Evolutionary conservation across 2,888 invertebrate genomes (phyloP).

Genomic region (Encarsia formosa): DNA sequence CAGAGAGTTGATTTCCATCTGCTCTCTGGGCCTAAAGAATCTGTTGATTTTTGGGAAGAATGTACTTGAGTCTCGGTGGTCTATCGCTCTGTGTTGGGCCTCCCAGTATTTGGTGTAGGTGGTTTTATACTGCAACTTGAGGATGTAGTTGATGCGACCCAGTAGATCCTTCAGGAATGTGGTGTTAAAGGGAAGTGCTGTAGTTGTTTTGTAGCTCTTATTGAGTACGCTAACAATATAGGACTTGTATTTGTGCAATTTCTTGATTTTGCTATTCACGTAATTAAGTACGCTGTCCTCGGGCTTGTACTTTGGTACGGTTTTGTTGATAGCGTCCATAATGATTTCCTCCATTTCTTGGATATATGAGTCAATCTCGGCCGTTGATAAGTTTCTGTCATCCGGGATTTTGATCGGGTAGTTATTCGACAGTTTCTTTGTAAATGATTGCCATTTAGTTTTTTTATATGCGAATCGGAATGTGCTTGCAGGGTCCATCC

Average conservation of each 20-base stretch:
- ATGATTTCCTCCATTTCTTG: too few relatives aligned
- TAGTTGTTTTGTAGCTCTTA: too few relatives aligned
- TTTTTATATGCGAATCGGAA: too few relatives aligned
- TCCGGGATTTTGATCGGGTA: background rate
- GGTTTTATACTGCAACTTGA: background rate
- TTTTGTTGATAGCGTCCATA: too few relatives aligned
- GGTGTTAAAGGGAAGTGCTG: too few relatives aligned
- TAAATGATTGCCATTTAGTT: background rate
- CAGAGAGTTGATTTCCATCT: background rate
- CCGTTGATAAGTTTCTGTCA: background rate
- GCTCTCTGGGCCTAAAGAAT: background rate
- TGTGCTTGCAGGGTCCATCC: background rate
- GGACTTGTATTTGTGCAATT: slow-evolving; percentile 6
- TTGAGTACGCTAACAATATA: background rate
- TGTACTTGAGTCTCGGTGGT: background rate
- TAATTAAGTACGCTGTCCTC: slow-evolving; percentile 4
- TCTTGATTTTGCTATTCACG: background rate
- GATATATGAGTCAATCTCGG: too few relatives aligned
- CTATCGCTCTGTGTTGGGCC: background rate
- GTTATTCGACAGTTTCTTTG: background rate
- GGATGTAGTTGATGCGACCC: background rate
- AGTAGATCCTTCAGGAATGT: background rate
- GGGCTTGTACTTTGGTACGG: slow-evolving; percentile 4
- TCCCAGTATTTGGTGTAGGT: background rate
- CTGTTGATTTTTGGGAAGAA: slow-evolving; percentile 1